Evolutionary conservation across 2,888 invertebrate species (phyloP), one percentile per base, ranked within the genome.

Genomic region (Drosophila formosana): DNA sequence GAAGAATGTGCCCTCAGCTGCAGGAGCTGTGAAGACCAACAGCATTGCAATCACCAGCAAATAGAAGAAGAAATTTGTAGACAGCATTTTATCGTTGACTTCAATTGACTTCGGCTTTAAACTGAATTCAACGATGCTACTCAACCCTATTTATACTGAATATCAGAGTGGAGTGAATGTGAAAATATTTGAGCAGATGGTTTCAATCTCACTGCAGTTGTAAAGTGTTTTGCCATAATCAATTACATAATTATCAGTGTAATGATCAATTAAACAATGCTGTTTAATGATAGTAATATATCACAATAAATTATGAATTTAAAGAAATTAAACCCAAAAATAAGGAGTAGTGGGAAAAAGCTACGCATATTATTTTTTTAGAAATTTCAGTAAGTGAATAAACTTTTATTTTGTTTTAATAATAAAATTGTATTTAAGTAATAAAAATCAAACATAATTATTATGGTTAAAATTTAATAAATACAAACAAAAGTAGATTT

Each of bases 1-100:
- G 13, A 67, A 4, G 45, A 62, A 34, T 4, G 70, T 67, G 1
- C 51, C 66, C 34, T 71, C 70, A 9, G 58, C 62, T 8, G 51
- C 52, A 13, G 70, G 70, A 9, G 70, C 32, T 0, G 51, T 53
- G 57, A 71, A 62, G 39, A 71, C 41, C 52, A 71, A 30, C 13
- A 71, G 23, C 18, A 67, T 37, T 41, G 49, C 18, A 3, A 66
- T 43, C 57, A 67, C 32, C 56, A 71, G 2, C 28, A 71, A 9
- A 18, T 49, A 55, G 46, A 66, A 23, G 41, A 71, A 57, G 26
- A 66, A 39, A 30, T 49, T 71, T n/a, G 41, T 39, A 11, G 62
- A 49, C 32, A 62, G n/a, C 70, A 71, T 70, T 23, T 58, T 70
- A 6, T n/a, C 9, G 32, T 9, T 32, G 46, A 23, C 37, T 39